A percentile compares a stretch with the other conserved stretches of the same genome.
phyloP scores from a whole-genome alignment of 2,797 vertebrate species.

The Cyclura pinguis region DNA sequence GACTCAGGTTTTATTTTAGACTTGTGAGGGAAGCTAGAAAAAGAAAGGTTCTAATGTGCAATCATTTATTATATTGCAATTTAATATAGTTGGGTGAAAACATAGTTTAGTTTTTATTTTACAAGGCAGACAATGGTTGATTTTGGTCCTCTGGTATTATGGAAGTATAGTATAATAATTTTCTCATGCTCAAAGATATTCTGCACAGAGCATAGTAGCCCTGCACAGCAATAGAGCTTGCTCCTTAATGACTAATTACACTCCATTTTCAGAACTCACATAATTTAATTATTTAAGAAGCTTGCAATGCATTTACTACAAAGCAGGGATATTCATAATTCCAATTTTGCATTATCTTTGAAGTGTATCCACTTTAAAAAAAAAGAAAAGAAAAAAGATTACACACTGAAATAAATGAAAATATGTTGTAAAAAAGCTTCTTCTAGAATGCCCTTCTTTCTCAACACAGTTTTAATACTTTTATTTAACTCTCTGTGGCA shows the following conservation, averaged over 20 bases:
- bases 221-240: conserved; percentile 68
- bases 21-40: conserved; percentile 46
- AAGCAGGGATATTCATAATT: conserved; percentile 72
- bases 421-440: conserved; percentile 59
- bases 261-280: conserved; percentile 75
- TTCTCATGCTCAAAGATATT: conserved; percentile 59
- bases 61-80: conserved; percentile 56
- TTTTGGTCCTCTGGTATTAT: conserved; percentile 53
- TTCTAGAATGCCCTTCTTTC: conserved; percentile 53
- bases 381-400: conserved; percentile 47
- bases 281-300: conserved; percentile 80
- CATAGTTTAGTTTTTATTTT: conserved; percentile 55
- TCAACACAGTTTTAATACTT: conserved; percentile 55
- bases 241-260: conserved; percentile 79
- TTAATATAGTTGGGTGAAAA: conserved; percentile 54
- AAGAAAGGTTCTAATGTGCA: conserved; percentile 45
- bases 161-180: conserved; percentile 61
- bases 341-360: conserved; percentile 77
- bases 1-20: conserved; percentile 4
- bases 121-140: conserved; percentile 53
- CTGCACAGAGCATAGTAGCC: conserved; percentile 52
- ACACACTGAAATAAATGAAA: conserved; percentile 72
- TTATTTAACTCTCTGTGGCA: conserved; percentile 58
- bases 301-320: conserved; percentile 74
- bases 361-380: conserved; percentile 69